Conservation (phyloP, 2,888 invertebrate species). For the Antitype chi region DNA sequence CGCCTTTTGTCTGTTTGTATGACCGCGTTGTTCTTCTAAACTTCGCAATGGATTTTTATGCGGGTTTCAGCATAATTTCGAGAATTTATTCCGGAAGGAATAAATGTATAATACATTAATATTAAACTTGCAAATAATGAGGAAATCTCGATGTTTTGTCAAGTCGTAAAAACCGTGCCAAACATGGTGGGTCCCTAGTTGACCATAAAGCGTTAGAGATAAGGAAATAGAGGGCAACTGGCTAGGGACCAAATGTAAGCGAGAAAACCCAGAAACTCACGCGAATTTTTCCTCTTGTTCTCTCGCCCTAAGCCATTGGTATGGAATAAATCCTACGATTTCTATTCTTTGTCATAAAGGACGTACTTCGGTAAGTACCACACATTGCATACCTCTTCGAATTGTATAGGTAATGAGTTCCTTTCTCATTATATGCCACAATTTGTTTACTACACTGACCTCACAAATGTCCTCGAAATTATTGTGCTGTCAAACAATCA, state of each 20-base stretch:
- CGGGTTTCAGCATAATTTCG: not conserved
- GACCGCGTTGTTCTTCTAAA: not conserved
- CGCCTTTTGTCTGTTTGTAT: not conserved
- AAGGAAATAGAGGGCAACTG: not conserved
- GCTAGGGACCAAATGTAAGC: not conserved
- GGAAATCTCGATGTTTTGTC: not conserved
- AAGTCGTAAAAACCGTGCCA: not conserved
- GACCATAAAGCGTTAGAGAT: not conserved
- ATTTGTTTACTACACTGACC: constrained; percentile 19
- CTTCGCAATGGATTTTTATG: too few species aligned
- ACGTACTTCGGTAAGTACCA: too few species aligned
- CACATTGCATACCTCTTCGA: too few species aligned
- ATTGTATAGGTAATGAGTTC: not conserved
- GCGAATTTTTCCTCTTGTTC: not conserved
- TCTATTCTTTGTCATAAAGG: too few species aligned
- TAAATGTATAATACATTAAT: too few species aligned
- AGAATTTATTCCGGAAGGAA: not conserved
- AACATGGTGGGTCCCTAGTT: not conserved
- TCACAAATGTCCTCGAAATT: constrained; percentile 14
- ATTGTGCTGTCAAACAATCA: constrained; percentile 25
- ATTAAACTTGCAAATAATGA: too few species aligned
- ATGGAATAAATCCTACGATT: not conserved
- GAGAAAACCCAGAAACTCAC: not conserved
- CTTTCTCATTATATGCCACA: not conserved
- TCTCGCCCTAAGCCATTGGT: not conserved